Percentiles rank a stretch among this genome's conserved stretches.
Evolutionary conservation across 37 sponge, comb jelly and placozoan species (phyloP).

Genomic region (Crambe crambe): DNA sequence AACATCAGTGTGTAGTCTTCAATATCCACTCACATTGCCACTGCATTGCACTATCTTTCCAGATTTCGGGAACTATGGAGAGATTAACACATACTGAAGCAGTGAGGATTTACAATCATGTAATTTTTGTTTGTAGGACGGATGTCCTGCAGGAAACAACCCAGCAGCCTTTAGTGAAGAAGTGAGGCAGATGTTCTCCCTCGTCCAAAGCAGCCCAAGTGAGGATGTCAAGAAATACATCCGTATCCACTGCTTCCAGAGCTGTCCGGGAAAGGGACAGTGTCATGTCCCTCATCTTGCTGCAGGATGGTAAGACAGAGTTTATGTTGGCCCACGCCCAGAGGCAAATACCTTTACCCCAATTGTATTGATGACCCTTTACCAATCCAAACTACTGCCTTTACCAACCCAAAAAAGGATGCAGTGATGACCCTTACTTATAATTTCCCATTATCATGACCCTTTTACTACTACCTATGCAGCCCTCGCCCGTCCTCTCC

Average conservation of each 20-base stretch:
- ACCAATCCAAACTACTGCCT: not conserved
- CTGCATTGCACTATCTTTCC: too few species aligned
- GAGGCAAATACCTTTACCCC: too few species aligned
- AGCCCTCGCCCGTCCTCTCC: not conserved
- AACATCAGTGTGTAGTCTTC: too few species aligned
- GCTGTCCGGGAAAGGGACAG: not conserved
- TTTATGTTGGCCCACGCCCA: too few species aligned
- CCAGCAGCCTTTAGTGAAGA: not conserved
- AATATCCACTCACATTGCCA: too few species aligned
- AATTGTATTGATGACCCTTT: not conserved
- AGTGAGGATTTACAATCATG: not conserved
- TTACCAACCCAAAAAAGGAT: too few species aligned
- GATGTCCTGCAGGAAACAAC: not conserved
- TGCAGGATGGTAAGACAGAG: not conserved
- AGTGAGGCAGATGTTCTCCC: not conserved
- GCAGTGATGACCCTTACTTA: too few species aligned
- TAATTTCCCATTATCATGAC: too few species aligned
- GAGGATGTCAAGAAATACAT: not conserved
- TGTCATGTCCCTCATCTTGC: not conserved
- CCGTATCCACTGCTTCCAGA: not conserved
- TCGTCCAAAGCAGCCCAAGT: not conserved
- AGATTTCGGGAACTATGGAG: too few species aligned
- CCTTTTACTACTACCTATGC: not conserved
- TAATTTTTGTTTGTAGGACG: not conserved
- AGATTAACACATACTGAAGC: too few species aligned